phyloP scores from a whole-genome alignment of 2,888 invertebrate species.

The Cantharis rufa region DNA sequence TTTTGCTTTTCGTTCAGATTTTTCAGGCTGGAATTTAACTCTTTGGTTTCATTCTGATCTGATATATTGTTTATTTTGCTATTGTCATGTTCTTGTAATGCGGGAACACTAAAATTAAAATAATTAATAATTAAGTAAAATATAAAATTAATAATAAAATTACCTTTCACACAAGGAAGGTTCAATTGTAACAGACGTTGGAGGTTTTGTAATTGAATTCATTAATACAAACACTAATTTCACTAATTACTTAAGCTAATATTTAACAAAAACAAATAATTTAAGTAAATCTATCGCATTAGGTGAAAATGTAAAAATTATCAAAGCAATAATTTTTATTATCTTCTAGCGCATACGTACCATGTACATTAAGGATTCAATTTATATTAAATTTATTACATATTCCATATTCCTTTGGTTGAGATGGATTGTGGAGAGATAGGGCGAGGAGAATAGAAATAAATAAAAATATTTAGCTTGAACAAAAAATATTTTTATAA shows the following conservation, averaged over 20 bases:
- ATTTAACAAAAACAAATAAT: not conserved
- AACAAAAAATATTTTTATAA: too few species aligned
- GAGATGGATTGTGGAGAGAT: too few species aligned
- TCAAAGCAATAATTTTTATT: not conserved
- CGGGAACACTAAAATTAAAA: not conserved
- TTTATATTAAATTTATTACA: not conserved
- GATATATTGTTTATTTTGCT: not conserved
- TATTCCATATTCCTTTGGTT: too few species aligned
- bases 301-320: not conserved
- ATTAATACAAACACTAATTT: not conserved
- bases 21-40: too few species aligned
- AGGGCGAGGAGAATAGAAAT: too few species aligned
- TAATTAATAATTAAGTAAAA: not conserved
- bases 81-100: not conserved
- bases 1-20: not conserved
- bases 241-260: not conserved
- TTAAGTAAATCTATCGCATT: not conserved
- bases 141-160: not conserved
- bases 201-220: not conserved
- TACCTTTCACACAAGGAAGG: not conserved
- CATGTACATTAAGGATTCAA: not conserved
- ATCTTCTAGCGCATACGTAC: not conserved
- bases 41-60: not conserved
- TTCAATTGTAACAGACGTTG: not conserved
- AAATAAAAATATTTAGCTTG: too few species aligned